A percentile compares a stretch with the other conserved stretches of the same genome.
These are phyloP conservation scores for Vireo griseus DNA, from an alignment of 2,797 vertebrate species.

Conservation along the genomic window DNA sequence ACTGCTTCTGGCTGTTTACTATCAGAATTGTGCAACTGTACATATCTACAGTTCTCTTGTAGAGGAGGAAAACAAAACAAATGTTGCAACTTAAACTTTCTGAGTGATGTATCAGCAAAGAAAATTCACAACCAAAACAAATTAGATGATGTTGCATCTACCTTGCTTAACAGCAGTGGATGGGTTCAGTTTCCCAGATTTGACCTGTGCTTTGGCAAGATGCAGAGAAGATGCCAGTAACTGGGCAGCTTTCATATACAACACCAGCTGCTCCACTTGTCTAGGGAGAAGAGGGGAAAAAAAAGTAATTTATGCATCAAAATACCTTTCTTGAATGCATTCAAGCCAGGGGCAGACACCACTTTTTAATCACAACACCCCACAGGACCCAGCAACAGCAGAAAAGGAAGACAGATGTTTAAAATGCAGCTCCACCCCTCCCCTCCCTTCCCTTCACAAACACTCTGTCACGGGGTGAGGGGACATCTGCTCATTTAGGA, in stretches of 20 bases:
- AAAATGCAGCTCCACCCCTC: constrained; percentile 23
- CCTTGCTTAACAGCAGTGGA: constrained; percentile 95
- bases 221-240: constrained; percentile 93
- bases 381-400: neutral
- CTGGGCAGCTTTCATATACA: constrained; percentile 96
- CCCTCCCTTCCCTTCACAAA: constrained; percentile 22
- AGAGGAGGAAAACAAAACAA: neutral
- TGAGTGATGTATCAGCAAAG: neutral
- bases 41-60: neutral
- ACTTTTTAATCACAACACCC: neutral
- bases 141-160: constrained; percentile 23
- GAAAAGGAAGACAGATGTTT: constrained; percentile 27
- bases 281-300: constrained; percentile 53
- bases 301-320: neutral
- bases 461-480: neutral
- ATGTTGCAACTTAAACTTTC: neutral
- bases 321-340: neutral
- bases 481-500: constrained; percentile 10
- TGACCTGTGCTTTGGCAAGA: constrained; percentile 94
- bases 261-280: constrained; percentile 94
- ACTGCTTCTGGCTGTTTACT: neutral
- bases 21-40: neutral
- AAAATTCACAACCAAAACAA: neutral
- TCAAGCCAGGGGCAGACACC: neutral
- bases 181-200: constrained; percentile 92